Percentiles rank a stretch among this genome's conserved stretches.
These are phyloP conservation scores for Mus minutoides DNA, from an alignment of 2,797 vertebrate genomes.

Conservation along the genomic window DNA sequence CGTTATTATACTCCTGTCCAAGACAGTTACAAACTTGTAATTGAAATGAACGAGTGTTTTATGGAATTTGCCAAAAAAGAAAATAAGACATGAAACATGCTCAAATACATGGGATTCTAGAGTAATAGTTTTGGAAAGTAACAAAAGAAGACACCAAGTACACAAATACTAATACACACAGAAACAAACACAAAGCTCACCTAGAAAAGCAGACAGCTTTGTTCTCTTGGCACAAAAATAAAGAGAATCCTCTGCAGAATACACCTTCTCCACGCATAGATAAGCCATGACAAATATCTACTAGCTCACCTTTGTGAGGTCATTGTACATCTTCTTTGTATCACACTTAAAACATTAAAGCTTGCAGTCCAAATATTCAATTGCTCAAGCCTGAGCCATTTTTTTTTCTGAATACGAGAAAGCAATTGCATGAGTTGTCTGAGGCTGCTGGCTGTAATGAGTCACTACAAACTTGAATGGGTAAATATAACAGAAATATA, in stretches of 20 bases:
- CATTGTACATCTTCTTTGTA: not conserved
- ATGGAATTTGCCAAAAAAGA: not conserved
- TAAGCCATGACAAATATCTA: not conserved
- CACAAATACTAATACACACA: not conserved
- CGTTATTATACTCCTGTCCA: not conserved
- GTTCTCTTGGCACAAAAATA: not conserved
- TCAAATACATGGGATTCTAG: not conserved
- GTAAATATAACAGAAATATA: not conserved
- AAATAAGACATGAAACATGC: not conserved
- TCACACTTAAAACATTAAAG: not conserved
- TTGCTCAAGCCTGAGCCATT: not conserved
- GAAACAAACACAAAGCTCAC: not conserved
- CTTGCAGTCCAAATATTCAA: not conserved
- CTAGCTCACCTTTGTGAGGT: not conserved
- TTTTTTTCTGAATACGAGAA: not conserved
- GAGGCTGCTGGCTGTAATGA: not conserved
- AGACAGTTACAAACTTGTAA: constrained; percentile 25
- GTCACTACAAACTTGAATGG: not conserved
- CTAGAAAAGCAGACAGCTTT: not conserved
- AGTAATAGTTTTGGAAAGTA: not conserved
- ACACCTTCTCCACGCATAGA: too few relatives aligned
- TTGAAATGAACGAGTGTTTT: not conserved
- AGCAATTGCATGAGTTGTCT: not conserved
- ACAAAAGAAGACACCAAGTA: not conserved
- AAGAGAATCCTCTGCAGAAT: not conserved